Percentiles rank a stretch among this genome's conserved stretches.
These are phyloP conservation scores for Cephus cinctus DNA, from an alignment of 1,140 invertebrate genomes.

Conservation along the genomic window DNA sequence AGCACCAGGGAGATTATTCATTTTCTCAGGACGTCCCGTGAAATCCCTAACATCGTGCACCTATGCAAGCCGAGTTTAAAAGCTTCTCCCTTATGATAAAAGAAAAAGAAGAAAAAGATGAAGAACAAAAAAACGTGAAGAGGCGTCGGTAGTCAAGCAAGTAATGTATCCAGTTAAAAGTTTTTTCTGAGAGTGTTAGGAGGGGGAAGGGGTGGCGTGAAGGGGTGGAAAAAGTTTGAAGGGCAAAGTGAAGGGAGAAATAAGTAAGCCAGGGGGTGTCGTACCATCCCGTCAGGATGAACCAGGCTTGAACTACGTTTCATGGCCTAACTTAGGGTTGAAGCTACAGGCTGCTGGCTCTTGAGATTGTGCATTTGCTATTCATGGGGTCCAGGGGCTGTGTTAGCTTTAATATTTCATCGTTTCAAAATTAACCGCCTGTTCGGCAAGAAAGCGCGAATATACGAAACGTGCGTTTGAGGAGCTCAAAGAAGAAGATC, in stretches of 20 bases:
- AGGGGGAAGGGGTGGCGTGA: neutral
- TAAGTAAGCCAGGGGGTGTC: constrained; percentile 21
- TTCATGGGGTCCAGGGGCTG: constrained; percentile 45
- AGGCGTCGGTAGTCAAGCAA: constrained; percentile 41
- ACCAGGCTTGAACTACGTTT: too few relatives aligned
- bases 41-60: constrained; percentile 41
- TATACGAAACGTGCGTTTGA: too few relatives aligned
- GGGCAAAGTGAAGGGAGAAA: constrained; percentile 16
- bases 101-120: constrained; percentile 14
- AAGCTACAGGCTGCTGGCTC: constrained; percentile 11
- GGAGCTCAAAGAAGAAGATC: too few relatives aligned
- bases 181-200: constrained; percentile 26
- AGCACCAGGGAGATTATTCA: constrained; percentile 31
- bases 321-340: too few relatives aligned
- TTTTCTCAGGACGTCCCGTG: constrained; percentile 27
- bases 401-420: constrained; percentile 43
- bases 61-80: neutral
- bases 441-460: too few relatives aligned
- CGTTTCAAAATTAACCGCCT: constrained; percentile 29
- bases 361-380: constrained; percentile 51
- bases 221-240: constrained; percentile 31
- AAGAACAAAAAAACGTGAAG: constrained; percentile 17
- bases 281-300: too few relatives aligned
- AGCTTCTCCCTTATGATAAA: constrained; percentile 30
- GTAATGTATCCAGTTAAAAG: constrained; percentile 53